Evolutionary conservation across 2,888 invertebrate genomes (phyloP), one percentile per base, ranked within the genome.

Genomic region (Crepidodera aurea): DNA sequence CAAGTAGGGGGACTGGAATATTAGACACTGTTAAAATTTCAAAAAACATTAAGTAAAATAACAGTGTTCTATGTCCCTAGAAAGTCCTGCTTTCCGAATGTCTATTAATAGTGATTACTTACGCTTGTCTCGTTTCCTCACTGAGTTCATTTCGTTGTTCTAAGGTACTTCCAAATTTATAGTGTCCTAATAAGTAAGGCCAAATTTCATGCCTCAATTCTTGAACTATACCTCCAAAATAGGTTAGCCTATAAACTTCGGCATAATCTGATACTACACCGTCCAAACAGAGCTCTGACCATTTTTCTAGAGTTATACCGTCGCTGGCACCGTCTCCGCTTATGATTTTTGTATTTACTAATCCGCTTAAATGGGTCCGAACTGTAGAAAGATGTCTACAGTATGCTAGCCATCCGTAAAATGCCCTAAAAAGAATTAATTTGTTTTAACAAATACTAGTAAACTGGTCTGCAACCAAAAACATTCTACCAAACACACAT

Each of bases 321-420:
- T 65, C 92, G 56, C 86, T 86, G 1, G 88, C 83, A 27, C 85
- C 87, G 68, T 87, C 89, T 77, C 85, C 86, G 48, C 86, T 85
- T 8, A 91, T 83, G 56, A 93, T 92, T 65, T 85, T 86, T 0
- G 88, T 85, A 78, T 93, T 88, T 0, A 97, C 94, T 13, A 97
- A 83, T 0, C 94, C 95, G 25, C 94, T 93, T 12, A 97, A 85
- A 82, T 97, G 97, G 0, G 93, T 96, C 40, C 96, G 83, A 0
- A 98, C 95, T 0, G 96, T 97, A 29, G 93, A 91, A 74, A 98
- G 83, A 76, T 97, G 96, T 13, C 96, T 85, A 75, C 96, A 96
- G 78, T 97, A 95, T 0, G 96, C 95, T 64, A 96, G 83, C 97
- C 96, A 97, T 50, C 97, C 97, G 79, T 96, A 96, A 82, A 97